These are phyloP conservation scores for Pluvialis apricaria DNA, from an alignment of 2,113 vertebrate genomes.

Conservation along the genomic window DNA sequence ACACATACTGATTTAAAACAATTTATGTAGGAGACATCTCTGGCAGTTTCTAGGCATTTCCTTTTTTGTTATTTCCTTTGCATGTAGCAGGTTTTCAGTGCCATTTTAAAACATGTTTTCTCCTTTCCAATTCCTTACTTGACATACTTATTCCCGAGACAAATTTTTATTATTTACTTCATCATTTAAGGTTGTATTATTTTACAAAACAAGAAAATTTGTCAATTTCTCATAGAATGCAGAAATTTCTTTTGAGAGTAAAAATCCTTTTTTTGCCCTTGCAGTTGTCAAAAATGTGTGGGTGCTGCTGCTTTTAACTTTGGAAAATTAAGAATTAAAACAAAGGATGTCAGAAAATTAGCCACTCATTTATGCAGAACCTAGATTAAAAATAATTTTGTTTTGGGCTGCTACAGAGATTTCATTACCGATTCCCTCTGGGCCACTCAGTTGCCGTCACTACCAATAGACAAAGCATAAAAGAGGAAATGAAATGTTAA, in stretches of 20 bases:
- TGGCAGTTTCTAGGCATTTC: not conserved
- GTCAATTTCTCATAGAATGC: not conserved
- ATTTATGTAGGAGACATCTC: not conserved
- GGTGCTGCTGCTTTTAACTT: not conserved
- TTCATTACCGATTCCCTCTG: not conserved
- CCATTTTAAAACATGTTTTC: not conserved
- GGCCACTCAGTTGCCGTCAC: not conserved
- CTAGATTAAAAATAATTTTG: not conserved
- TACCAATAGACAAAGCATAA: not conserved
- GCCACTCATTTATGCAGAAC: not conserved
- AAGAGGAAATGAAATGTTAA: conserved; percentile 27
- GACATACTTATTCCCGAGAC: not conserved
- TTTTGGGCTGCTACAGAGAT: not conserved
- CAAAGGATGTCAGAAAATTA: not conserved
- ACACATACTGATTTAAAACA: not conserved
- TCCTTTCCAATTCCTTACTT: not conserved
- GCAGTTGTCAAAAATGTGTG: not conserved
- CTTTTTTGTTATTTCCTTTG: not conserved
- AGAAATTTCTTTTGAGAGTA: not conserved
- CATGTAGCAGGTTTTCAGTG: not conserved
- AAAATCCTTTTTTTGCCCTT: not conserved
- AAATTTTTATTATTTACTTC: not conserved
- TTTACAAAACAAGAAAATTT: not conserved
- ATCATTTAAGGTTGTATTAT: not conserved
- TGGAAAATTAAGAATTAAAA: not conserved